A percentile compares a stretch with the other conserved stretches of the same genome.
phyloP scores from a whole-genome alignment of 2,797 vertebrate genomes.

The Ctenochaetus hawaiiensis region DNA sequence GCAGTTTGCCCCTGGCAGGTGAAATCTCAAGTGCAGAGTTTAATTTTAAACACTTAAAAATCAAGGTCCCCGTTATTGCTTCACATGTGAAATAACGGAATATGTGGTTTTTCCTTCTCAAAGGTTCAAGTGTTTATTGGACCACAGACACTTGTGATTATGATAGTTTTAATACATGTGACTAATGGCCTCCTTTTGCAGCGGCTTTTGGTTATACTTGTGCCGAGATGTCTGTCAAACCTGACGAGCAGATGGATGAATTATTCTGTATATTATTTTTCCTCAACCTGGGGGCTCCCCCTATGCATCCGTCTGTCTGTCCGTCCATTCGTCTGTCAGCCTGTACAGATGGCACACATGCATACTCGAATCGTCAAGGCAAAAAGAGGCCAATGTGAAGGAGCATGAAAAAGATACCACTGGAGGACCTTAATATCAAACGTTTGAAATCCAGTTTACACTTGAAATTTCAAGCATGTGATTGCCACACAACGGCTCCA shows the following conservation, averaged over 20 bases:
- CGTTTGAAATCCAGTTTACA: constrained; percentile 24
- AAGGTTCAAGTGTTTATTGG: constrained; percentile 27
- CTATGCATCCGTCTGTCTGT: constrained; percentile 22
- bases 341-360: constrained; percentile 5
- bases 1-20: not conserved
- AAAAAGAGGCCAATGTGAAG: constrained; percentile 7
- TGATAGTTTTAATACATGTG: constrained; percentile 18
- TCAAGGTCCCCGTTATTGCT: constrained; percentile 30
- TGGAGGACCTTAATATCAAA: not conserved
- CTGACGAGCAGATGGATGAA: constrained; percentile 48
- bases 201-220: not conserved
- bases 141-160: not conserved
- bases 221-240: constrained; percentile 49
- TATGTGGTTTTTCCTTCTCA: not conserved
- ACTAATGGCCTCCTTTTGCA: constrained; percentile 8
- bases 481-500: constrained; percentile 22
- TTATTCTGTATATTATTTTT: constrained; percentile 51
- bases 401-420: constrained; percentile 1
- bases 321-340: constrained; percentile 21
- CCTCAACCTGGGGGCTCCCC: constrained; percentile 22
- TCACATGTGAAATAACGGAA: not conserved
- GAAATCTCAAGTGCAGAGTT: constrained; percentile 3
- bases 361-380: not conserved
- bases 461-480: constrained; percentile 3
- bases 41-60: constrained; percentile 33